These are phyloP conservation scores for Enteromius fasciolatus DNA, from an alignment of 2,797 vertebrate species.

Conservation along the genomic window DNA sequence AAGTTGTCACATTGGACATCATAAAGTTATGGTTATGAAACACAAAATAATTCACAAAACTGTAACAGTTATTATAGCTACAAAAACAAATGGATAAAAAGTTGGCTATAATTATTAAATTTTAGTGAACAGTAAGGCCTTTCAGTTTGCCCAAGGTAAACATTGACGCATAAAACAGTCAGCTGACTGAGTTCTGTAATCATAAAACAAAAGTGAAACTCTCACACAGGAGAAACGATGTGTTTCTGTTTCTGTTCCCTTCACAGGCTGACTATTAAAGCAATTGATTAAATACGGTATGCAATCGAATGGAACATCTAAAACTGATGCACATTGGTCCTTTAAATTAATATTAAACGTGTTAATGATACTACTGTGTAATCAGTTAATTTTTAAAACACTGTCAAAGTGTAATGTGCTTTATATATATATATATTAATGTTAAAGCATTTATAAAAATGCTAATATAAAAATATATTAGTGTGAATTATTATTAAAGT, in stretches of 20 bases:
- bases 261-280: background rate
- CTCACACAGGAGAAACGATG: too few relatives aligned
- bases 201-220: constrained; percentile 24
- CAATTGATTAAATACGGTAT: background rate
- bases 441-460: background rate
- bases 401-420: background rate
- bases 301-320: background rate
- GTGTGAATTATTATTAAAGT: background rate
- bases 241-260: background rate
- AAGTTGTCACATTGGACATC: background rate
- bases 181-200: constrained; percentile 20
- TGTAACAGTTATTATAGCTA: background rate
- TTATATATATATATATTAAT: too few relatives aligned
- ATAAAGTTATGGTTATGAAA: background rate
- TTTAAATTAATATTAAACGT: background rate
- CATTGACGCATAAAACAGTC: background rate
- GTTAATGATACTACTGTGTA: background rate
- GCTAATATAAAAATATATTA: background rate
- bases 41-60: background rate
- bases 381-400: background rate
- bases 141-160: too few relatives aligned
- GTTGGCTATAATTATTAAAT: background rate
- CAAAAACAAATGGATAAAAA: background rate
- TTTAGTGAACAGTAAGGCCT: background rate
- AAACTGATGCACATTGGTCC: background rate